A percentile compares a stretch with the other conserved stretches of the same genome.
Conservation (phyloP, 1,140 invertebrate species). For the Brachionus asplanchnoidis region DNA sequence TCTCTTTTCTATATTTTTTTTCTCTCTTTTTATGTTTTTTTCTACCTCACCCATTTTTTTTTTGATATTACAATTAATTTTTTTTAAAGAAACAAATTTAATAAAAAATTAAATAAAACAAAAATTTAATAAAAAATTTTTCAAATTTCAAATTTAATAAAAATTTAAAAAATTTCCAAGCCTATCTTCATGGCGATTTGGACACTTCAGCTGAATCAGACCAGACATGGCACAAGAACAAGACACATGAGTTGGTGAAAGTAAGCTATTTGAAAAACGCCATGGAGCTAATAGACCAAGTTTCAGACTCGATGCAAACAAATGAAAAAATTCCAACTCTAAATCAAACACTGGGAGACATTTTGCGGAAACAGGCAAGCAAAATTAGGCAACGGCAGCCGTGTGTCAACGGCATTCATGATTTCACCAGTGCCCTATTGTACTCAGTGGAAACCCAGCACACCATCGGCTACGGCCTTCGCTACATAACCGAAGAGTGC, state of each 20-base stretch:
- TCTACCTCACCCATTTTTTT: no score
- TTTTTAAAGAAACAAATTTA: no score
- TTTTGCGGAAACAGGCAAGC: not conserved
- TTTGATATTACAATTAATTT: no score
- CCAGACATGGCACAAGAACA: not conserved
- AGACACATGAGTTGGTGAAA: not conserved
- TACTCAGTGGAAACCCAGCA: constrained; percentile 42
- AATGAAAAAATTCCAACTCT: not conserved
- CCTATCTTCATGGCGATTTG: constrained; percentile 18
- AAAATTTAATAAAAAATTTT: no score
- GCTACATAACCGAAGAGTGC: constrained; percentile 41
- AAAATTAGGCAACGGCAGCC: not conserved
- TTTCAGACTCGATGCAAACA: not conserved
- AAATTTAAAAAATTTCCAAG: not conserved
- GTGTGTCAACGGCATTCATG: constrained; percentile 10
- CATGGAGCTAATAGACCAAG: not conserved
- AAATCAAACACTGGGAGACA: not conserved
- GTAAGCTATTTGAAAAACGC: not conserved
- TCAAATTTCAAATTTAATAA: no score
- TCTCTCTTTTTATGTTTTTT: no score
- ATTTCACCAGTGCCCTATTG: constrained; percentile 16
- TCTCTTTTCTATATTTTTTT: no score
- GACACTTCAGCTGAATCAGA: not conserved
- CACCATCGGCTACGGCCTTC: constrained; percentile 41
- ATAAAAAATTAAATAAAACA: no score